Conservation (phyloP, 2,113 vertebrate species). For the Dicentrarchus labrax region DNA sequence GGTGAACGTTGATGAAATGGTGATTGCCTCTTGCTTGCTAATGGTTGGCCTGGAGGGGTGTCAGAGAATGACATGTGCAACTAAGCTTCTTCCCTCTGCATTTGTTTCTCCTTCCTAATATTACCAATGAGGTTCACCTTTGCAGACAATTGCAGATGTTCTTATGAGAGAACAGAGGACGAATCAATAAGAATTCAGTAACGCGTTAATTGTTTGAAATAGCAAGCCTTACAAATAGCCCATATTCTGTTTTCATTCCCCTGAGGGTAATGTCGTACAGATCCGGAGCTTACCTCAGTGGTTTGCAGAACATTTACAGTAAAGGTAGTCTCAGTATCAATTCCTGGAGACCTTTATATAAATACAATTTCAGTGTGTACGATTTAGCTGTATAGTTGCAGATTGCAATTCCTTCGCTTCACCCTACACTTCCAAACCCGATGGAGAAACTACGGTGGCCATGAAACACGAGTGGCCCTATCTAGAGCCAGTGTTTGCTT, state of each 20-base stretch:
- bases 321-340: neutral
- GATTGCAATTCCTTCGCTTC: no score
- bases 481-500: no score
- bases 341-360: neutral
- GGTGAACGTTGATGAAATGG: conserved; percentile 81
- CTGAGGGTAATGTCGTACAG: neutral
- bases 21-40: conserved; percentile 83
- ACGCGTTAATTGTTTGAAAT: conserved; percentile 52
- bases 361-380: neutral
- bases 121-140: conserved; percentile 42
- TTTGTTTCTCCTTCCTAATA: conserved; percentile 49
- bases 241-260: conserved; percentile 31
- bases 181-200: conserved; percentile 51
- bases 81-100: conserved; percentile 61
- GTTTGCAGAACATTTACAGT: neutral
- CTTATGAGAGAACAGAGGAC: conserved; percentile 16
- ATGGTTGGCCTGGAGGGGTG: conserved; percentile 80
- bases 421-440: no score
- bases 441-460: no score
- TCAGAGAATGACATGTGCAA: conserved; percentile 70
- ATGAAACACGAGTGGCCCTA: no score
- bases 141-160: conserved; percentile 40
- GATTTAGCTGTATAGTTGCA: no score
- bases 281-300: neutral
- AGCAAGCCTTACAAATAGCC: conserved; percentile 25